These are phyloP conservation scores for Erythrocercus mccallii DNA, from an alignment of 2,113 vertebrate species.

Conservation along the genomic window DNA sequence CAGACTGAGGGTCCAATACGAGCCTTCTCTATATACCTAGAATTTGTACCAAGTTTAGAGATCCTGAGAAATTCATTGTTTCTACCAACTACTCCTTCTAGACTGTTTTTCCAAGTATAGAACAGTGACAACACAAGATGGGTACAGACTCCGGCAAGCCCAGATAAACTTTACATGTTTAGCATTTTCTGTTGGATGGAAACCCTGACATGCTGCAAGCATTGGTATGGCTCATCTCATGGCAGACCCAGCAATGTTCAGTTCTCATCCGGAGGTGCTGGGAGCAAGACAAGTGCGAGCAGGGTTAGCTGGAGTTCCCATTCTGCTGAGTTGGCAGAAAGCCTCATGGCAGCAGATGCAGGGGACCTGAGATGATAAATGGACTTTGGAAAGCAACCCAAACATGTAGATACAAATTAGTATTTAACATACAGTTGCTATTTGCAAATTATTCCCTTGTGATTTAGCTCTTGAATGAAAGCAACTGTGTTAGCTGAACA, in stretches of 20 bases:
- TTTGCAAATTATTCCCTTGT: conserved; percentile 63
- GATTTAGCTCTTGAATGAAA: conserved; percentile 45
- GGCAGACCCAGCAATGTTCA: neutral
- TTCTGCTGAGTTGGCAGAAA: conserved; percentile 52
- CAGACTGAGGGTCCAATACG: neutral
- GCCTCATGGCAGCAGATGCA: conserved; percentile 24
- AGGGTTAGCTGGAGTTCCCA: conserved; percentile 43
- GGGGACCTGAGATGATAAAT: conserved; percentile 52
- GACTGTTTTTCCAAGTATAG: neutral
- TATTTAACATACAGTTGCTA: conserved; percentile 63
- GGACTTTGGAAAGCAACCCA: conserved; percentile 57
- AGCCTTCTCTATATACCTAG: neutral
- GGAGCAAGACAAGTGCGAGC: conserved; percentile 37
- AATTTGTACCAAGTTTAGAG: neutral
- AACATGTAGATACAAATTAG: conserved; percentile 70
- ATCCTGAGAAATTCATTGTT: neutral
- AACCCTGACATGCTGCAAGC: neutral
- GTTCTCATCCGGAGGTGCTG: conserved; percentile 21
- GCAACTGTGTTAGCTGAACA: conserved; percentile 42
- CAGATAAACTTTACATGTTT: neutral
- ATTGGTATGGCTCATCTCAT: neutral
- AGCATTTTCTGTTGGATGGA: conserved; percentile 4
- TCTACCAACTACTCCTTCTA: neutral
- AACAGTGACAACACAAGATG: neutral
- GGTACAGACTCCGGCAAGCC: neutral